A percentile compares a stretch with the other conserved stretches of the same genome.
These are phyloP conservation scores for Petromus typicus DNA, from an alignment of 2,113 vertebrate species.

Conservation along the genomic window DNA sequence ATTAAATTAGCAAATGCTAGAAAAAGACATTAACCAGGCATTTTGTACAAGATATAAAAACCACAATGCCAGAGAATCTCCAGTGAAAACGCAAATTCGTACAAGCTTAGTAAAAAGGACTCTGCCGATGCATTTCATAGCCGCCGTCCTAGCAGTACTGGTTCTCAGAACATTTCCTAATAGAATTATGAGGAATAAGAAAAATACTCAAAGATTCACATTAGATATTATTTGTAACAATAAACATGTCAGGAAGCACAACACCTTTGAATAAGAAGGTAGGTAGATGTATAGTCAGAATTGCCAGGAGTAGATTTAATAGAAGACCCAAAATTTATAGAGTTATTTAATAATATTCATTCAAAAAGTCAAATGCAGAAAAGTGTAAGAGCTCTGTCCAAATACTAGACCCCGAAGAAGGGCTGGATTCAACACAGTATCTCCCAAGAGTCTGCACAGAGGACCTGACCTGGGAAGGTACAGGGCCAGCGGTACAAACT, in stretches of 20 bases:
- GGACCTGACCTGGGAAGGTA: background rate
- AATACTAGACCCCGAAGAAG: background rate
- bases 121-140: background rate
- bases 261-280: background rate
- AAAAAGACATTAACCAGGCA: background rate
- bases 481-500: background rate
- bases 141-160: background rate
- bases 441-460: background rate
- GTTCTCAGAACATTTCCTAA: background rate
- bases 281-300: background rate
- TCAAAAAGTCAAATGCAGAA: background rate
- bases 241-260: background rate
- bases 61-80: accelerated
- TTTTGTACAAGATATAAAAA: background rate
- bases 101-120: too few species aligned
- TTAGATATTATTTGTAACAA: background rate
- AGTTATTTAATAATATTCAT: background rate
- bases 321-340: background rate
- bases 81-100: background rate
- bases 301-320: background rate
- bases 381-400: background rate
- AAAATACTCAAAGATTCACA: background rate
- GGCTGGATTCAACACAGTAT: background rate
- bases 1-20: slow-evolving; percentile 24
- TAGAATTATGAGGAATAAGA: background rate